phyloP scores from a whole-genome alignment of 2,888 invertebrate genomes.

The Sphaerophoria taeniata region DNA sequence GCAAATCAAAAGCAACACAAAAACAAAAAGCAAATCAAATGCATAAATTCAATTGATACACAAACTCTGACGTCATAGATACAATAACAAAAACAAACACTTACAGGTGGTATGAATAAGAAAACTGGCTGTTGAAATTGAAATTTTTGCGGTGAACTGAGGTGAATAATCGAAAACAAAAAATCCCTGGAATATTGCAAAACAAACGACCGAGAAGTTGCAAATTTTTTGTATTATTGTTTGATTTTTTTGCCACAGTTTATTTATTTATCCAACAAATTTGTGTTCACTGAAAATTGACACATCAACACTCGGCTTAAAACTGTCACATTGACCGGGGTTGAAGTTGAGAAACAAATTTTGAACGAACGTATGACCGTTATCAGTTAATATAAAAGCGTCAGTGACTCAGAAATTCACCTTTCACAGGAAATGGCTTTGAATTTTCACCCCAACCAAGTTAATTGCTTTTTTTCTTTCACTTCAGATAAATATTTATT shows the following conservation, averaged over 20 bases:
- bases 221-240: neutral
- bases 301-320: neutral
- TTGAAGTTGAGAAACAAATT: too few relatives aligned
- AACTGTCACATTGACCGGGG: too few relatives aligned
- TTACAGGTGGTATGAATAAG: constrained; percentile 53
- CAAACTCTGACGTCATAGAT: constrained; percentile 57
- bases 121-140: neutral
- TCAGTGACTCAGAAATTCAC: neutral
- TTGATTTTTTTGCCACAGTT: too few relatives aligned
- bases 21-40: neutral
- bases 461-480: neutral
- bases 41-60: constrained; percentile 43
- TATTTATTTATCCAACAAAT: neutral
- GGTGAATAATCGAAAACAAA: constrained; percentile 17
- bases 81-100: constrained; percentile 33
- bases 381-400: too few relatives aligned
- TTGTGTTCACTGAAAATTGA: neutral
- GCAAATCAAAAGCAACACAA: neutral
- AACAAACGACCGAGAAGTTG: constrained; percentile 7
- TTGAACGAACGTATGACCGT: too few relatives aligned
- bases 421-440: neutral
- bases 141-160: constrained; percentile 1
- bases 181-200: constrained; percentile 25
- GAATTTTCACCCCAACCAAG: constrained; percentile 15
- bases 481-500: constrained; percentile 20